Evolutionary conservation across 1,140 invertebrate genomes (phyloP).

Genomic region (Probaryconus sp.): DNA sequence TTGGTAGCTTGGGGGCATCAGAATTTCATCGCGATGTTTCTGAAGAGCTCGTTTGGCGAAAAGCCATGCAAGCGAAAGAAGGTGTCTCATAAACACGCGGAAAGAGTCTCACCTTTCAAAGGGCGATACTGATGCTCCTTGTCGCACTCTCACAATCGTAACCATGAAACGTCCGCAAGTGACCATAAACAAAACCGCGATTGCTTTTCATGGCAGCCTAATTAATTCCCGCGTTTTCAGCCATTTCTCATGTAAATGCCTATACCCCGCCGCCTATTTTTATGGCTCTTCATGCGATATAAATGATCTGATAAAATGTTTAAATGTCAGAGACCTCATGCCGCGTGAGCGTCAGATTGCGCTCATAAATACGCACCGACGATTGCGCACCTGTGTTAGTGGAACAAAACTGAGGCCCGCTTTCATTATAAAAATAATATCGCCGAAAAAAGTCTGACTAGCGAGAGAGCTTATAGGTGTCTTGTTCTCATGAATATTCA

Average conservation of each 20-base stretch:
- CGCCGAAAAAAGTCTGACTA: not conserved
- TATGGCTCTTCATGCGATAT: constrained; percentile 67
- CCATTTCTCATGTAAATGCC: constrained; percentile 69
- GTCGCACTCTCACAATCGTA: not conserved
- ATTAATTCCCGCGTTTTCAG: constrained; percentile 71
- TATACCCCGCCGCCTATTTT: constrained; percentile 61
- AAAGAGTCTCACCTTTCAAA: constrained; percentile 38
- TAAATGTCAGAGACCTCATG: constrained; percentile 54
- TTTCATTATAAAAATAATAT: constrained; percentile 65
- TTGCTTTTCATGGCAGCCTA: constrained; percentile 66
- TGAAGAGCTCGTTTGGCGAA: constrained; percentile 23
- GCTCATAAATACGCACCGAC: constrained; percentile 37
- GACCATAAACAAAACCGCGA: constrained; percentile 59
- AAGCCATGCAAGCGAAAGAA: constrained; percentile 15
- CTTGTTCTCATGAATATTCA: constrained; percentile 72
- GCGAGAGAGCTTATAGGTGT: constrained; percentile 30
- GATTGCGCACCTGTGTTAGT: constrained; percentile 9
- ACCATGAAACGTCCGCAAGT: constrained; percentile 38
- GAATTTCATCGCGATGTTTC: constrained; percentile 32
- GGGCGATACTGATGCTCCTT: not conserved
- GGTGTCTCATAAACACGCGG: constrained; percentile 39
- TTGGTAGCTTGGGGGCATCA: constrained; percentile 26
- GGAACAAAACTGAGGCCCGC: constrained; percentile 14
- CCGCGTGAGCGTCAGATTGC: constrained; percentile 46
- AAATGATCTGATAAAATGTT: constrained; percentile 74